Percentiles rank a stretch among this genome's conserved stretches.
phyloP scores from a whole-genome alignment of 2,113 vertebrate species.

The Labeo catla region DNA sequence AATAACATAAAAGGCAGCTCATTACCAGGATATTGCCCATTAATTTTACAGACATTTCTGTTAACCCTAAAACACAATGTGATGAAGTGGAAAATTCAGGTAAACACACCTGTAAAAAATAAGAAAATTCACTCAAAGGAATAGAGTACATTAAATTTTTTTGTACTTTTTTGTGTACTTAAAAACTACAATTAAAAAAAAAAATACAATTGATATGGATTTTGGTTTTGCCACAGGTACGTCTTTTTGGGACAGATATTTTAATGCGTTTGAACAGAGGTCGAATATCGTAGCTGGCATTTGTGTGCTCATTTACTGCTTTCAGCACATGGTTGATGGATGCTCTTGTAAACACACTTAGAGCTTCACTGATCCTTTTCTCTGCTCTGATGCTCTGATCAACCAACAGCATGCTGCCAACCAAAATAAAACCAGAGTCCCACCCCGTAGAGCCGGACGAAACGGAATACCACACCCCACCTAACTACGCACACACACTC shows the following conservation, averaged over 20 bases:
- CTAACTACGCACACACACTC: conserved; percentile 14
- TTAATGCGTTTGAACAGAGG: neutral
- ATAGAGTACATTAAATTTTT: too few relatives aligned
- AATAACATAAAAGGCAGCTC: neutral
- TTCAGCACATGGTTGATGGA: conserved; percentile 66
- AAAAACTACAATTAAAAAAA: too few relatives aligned
- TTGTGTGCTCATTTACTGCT: conserved; percentile 20
- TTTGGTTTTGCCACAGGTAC: conserved; percentile 2
- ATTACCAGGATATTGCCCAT: neutral
- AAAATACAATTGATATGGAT: neutral
- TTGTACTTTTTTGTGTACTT: neutral
- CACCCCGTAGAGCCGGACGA: neutral
- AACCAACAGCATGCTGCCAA: conserved; percentile 57
- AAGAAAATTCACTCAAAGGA: neutral
- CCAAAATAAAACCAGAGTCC: conserved; percentile 68
- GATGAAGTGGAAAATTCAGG: neutral
- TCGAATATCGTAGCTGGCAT: conserved; percentile 23
- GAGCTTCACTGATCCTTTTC: conserved; percentile 51
- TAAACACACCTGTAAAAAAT: neutral
- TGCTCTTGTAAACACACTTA: conserved; percentile 58
- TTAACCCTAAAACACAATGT: neutral
- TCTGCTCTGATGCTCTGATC: conserved; percentile 58
- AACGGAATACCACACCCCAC: conserved; percentile 20
- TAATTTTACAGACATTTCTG: neutral
- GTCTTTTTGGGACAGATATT: neutral